Evolutionary conservation across 2,888 invertebrate genomes (phyloP), one percentile per base, ranked within the genome.

Genomic region (Carterocephalus palaemon): DNA sequence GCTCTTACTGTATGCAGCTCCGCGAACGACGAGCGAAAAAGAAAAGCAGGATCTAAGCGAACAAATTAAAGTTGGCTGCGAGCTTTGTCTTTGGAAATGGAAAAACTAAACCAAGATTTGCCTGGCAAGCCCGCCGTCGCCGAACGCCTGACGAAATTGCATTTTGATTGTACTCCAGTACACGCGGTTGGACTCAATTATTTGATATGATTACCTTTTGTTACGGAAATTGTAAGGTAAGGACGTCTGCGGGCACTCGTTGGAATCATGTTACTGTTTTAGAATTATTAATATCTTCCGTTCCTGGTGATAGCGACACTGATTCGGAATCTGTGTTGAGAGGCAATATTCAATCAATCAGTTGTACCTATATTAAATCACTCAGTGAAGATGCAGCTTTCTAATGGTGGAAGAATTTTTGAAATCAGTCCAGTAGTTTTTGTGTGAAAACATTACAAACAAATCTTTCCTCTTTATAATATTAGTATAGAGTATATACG

Each of bases 151-250:
- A 68, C 69, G 52, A 76, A 78, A 81, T 81, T 75, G 75, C 77
- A 78, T 75, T 79, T 70, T 70, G 72, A 77, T 79, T 73, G 74
- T 67, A 58, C 62, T 64, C 67, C 56, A 51, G 60, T 70, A 73
- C 79, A 75, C 75, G 70, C 67, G 71, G 75, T 60, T 67, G 67
- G 59, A 51, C 67, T 58, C 75, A 65, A 72, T 78, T 72, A 76
- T 74, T 68, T 67, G 64, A 66, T 68, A 72, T 72, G 76, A 78
- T 77, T 76, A 72, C 72, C 61, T 76, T 71, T 71, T 20, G 68
- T 67, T 66, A 68, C 59, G 52, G 41, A 46, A 49, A 55, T 52
- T 45, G 46, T 49, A 33, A 49, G 39, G 46, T 47, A 43, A 47
- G 36, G 37, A 32, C 28, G 33, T 26, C 20, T 23, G 42, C 20